phyloP scores from a whole-genome alignment of 92 coral and sea anemone genomes.

The Parazoanthus darwini region DNA sequence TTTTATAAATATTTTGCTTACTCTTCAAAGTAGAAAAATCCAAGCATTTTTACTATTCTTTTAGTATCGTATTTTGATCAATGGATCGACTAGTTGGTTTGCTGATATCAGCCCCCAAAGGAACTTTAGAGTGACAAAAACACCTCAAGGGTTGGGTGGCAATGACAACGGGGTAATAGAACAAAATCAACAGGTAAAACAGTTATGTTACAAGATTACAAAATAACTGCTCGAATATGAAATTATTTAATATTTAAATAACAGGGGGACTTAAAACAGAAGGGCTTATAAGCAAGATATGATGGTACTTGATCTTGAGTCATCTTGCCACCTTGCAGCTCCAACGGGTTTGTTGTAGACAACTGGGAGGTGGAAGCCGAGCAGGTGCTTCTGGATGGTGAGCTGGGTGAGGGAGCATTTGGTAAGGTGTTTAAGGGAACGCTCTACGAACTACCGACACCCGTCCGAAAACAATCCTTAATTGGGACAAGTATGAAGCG shows the following conservation, averaged over 20 bases:
- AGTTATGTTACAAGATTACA: too few species aligned
- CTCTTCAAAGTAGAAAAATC: too few species aligned
- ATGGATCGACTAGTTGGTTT: too few species aligned
- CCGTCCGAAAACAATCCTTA: constrained; percentile 7
- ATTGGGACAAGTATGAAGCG: constrained; percentile 2
- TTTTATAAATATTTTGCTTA: too few species aligned
- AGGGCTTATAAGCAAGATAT: background rate
- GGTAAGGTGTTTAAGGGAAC: constrained; percentile 36
- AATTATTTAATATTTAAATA: too few species aligned
- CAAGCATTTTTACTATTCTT: too few species aligned
- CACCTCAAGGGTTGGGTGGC: background rate
- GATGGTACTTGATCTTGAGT: background rate
- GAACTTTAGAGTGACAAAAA: background rate
- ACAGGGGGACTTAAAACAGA: background rate
- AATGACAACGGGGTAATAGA: background rate
- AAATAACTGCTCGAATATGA: too few species aligned
- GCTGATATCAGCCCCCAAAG: background rate
- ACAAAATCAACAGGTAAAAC: too few species aligned
- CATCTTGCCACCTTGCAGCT: constrained; percentile 16
- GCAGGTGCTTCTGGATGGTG: constrained; percentile 21
- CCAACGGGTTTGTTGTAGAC: constrained; percentile 33
- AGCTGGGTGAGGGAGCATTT: constrained; percentile 36
- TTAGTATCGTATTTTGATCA: too few species aligned
- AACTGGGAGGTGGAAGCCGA: constrained; percentile 41
- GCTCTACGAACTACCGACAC: constrained; percentile 16